Evolutionary conservation across 2,888 invertebrate species (phyloP), one percentile per base, ranked within the genome.

Genomic region (Hyalella azteca): DNA sequence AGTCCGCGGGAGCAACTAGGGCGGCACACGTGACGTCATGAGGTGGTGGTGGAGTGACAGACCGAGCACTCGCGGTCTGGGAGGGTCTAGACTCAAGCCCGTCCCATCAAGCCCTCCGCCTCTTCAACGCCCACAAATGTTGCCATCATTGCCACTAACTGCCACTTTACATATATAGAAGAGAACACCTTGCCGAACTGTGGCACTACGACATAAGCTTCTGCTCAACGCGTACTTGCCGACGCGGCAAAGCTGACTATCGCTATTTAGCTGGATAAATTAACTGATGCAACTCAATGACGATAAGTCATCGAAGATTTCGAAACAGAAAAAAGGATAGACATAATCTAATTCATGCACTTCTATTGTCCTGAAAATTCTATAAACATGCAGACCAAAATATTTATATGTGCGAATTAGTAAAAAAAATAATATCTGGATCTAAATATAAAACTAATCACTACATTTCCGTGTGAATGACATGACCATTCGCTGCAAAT

Each of bases 1-100:
- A 78, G 78, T 81, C 81, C 81, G 81, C 83, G 75, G 80, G 73
- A 77, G 81, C 77, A 81, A 81, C 78, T 81, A 80, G 81, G 78
- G 81, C 83, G 78, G 78, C 79, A 78, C 79, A 54, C 66, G 79
- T 81, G 83, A 83, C 83, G 83, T 83, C 83, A 83, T 81, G 76
- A 49, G 66, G 73, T 77, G 78, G 75, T 48, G 59, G 73, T 75
- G 75, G 79, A 79, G 79, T 49, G 77, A 75, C 79, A 73, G 79
- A 75, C 78, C 75, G 78, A 73, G 76, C 77, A 77, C 79, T 77
- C 60, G 45, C 50, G 49, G 50, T 39, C 54, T n/a, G 48, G 78
- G 82, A 78, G 82, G 82, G 78, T 45, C 75, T 41, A 11, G 75
- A 22, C 26, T 40, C 39, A 36, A 13, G 39, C 60, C 66, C 39